These are phyloP conservation scores for Melinopterus prodromus DNA, from an alignment of 2,888 invertebrate species.

Conservation along the genomic window DNA sequence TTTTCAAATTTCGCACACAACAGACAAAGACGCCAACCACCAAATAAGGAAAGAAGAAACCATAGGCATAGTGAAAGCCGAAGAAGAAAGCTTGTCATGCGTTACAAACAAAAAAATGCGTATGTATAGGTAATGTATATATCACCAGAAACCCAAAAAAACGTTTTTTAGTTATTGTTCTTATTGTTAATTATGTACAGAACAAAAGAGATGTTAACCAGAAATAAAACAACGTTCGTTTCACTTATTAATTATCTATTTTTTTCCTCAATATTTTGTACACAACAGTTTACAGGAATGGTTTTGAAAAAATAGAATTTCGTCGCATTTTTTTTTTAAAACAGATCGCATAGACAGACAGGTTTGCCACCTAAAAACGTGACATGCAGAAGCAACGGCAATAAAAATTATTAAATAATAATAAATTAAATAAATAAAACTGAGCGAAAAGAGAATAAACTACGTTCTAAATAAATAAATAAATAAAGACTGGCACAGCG, in stretches of 20 bases:
- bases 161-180: too few relatives aligned
- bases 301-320: background rate
- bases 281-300: background rate
- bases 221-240: conserved; percentile 17
- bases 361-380: background rate
- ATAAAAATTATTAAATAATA: conserved; percentile 11
- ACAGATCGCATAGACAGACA: conserved; percentile 1
- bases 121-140: too few relatives aligned
- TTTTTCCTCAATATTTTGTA: conserved; percentile 5
- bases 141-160: background rate
- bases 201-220: background rate
- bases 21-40: conserved; percentile 5
- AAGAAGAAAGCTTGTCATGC: conserved; percentile 6
- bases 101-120: conserved; percentile 9
- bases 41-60: conserved; percentile 10
- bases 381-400: background rate
- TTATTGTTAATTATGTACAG: background rate
- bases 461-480: conserved; percentile 18
- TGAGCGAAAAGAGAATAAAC: conserved; percentile 8
- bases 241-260: conserved; percentile 17
- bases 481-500: conserved; percentile 22
- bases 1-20: conserved; percentile 14
- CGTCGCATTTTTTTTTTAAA: conserved; percentile 15
- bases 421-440: conserved; percentile 10
- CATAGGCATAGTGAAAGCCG: background rate